Base-by-base conservation (phyloP, 2,113 vertebrate species). In the Pseudorhombus dupliciocellatus region DNA sequence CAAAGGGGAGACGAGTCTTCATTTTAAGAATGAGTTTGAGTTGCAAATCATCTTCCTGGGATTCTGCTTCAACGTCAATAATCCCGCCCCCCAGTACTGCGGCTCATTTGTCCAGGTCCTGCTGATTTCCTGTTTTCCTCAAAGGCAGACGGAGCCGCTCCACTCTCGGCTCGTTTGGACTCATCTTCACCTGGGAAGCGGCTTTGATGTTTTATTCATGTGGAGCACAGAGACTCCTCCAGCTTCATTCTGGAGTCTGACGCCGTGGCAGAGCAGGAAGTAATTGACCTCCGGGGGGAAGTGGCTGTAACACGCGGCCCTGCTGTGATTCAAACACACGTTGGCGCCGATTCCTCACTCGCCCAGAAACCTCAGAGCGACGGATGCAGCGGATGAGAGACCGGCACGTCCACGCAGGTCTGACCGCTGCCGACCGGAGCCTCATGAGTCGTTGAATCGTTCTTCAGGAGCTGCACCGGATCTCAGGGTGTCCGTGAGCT, bases 201-300 rank as follows among this genome's bases (percentile, higher is more conserved):
- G 42, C 46, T 21, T 7, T 3, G 46, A 50, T 50, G 46, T 50
- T 50, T 50, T 50, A 50, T 50, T 50, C 46, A 50, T n/a, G 8
- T 8, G 1, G 20, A 50, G 2, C 46, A 50, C 46, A 50, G 6
- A 50, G 7, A 9, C 66, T 53, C 56, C 77, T 73, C 69, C 62
- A 67, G 72, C 22, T 64, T 64, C 78, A 48, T 61, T 53, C 22
- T 24, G 34, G 22, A 78, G 74, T 58, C 84, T 62, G 73, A 68
- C 4, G 21, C 66, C 25, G 37, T 50, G 30, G 55, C 70, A 10
- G 14, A 55, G 64, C 55, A 79, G 62, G 81, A 77, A 82, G 72
- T 81, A 70, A 86, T 71, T 78, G 79, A 86, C 61, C 75, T 80
- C 31, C 7, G 1, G 46, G 1, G 46, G 46, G 46, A 50, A 50